Base-by-base conservation (phyloP, 2,797 vertebrate genomes). In the Miichthys miiuy region DNA sequence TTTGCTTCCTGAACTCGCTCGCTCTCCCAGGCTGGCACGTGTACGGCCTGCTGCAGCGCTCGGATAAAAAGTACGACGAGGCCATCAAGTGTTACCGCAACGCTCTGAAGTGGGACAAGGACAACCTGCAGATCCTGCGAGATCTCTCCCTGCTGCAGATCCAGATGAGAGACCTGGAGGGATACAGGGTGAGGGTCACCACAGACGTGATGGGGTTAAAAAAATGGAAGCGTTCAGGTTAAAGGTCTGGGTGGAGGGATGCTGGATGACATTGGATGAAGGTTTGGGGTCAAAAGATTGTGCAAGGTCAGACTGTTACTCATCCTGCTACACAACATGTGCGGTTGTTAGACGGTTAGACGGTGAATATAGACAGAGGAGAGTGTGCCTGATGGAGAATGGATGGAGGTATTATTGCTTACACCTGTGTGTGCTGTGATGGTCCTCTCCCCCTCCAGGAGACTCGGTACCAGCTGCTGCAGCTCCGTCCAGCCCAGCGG, bases 71-170 rank as follows among this genome's bases (percentile, higher is more conserved):
- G 87, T 99, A 99, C 12, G 98, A 99, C 0, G 98, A 99, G 95
- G 98, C 98, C 91, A 99, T 99, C 93, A 99, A 99, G 95, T 99
- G 98, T 95, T 99, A 99, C 81, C 97, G 98, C 91, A 99, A 99
- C 82, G 98, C 98, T 86, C 96, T 99, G 90, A 99, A 99, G 94
- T 99, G 98, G 98, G 98, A 99, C 96, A 99, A 99, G 94, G 98
- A 99, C 96, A 99, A 99, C 96, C 96, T 99, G 92, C 98, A 99
- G 94, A 99, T 99, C 92, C 96, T 99, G 84, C 94, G 98, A 92
- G 98, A 99, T 90, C 96, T 99, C 90, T 99, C 98, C 72, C 94
- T 99, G 90, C 96, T 99, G 87, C 98, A 99, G 93, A 99, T 99
- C 94, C 98, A 99, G 94, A 99, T 99, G 98, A 96, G 98, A 87